A percentile compares a stretch with the other conserved stretches of the same genome.
Conservation (phyloP, 2,113 vertebrate genomes). For the Falcunculus frontatus region DNA sequence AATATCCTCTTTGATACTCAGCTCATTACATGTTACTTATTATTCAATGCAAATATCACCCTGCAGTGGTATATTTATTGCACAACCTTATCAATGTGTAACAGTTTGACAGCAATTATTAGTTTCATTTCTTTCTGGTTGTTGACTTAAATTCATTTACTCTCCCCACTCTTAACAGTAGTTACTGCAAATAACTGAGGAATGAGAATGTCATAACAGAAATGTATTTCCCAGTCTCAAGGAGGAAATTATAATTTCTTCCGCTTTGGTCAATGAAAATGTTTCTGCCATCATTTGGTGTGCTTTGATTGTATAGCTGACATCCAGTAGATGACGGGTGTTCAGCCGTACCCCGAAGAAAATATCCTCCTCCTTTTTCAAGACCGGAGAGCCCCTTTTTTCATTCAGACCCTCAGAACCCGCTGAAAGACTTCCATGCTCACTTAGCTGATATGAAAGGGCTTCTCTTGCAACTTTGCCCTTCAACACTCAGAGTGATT, state of each 20-base stretch:
- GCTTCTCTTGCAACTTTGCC: fast-evolving
- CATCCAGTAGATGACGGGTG: not conserved
- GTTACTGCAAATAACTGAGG: not conserved
- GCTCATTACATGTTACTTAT: not conserved
- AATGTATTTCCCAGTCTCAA: not conserved
- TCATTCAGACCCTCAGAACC: not conserved
- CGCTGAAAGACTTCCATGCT: not conserved
- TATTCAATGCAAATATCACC: not conserved
- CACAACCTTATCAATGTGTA: not conserved
- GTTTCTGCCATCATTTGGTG: not conserved
- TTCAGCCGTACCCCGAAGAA: not conserved
- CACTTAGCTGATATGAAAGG: not conserved
- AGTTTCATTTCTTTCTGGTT: not conserved
- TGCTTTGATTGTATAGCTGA: not conserved
- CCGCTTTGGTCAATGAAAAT: not conserved
- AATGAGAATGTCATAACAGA: not conserved
- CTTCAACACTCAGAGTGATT: not conserved
- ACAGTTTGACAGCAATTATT: not conserved
- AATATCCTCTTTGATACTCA: not conserved
- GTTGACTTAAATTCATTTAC: not conserved
- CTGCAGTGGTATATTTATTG: not conserved
- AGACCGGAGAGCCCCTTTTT: not conserved
- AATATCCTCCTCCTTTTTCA: not conserved
- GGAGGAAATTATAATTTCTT: not conserved
- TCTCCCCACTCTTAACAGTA: not conserved